Evolutionary conservation across 2,113 vertebrate species (phyloP).

Genomic region (Tragelaphus buxtoni): DNA sequence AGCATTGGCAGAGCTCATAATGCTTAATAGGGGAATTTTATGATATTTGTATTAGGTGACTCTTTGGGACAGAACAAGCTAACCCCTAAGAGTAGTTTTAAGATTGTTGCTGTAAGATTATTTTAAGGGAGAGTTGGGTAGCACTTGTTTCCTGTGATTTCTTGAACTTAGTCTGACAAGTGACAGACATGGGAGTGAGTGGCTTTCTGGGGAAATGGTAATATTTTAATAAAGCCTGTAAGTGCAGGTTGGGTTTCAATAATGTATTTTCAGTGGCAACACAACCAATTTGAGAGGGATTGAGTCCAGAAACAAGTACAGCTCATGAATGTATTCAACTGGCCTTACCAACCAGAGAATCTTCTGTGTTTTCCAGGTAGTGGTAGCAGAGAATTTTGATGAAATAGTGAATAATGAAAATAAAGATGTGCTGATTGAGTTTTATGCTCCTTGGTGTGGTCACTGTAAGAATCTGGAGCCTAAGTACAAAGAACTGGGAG

Average conservation of each 20-base stretch:
- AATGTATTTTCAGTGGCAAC: not conserved
- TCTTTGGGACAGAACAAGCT: not conserved
- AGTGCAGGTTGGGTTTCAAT: slow-evolving; percentile 7
- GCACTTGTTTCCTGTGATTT: not conserved
- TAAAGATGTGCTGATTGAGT: slow-evolving; percentile 98
- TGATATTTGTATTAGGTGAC: slow-evolving; percentile 5
- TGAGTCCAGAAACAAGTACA: not conserved
- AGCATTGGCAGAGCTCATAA: not conserved
- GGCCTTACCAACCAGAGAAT: not conserved
- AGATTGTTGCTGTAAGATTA: not conserved
- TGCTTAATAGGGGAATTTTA: not conserved
- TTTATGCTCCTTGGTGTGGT: slow-evolving; percentile 98
- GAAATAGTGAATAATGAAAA: slow-evolving; percentile 93
- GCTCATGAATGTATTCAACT: not conserved
- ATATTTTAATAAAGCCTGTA: not conserved
- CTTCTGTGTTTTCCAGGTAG: slow-evolving; percentile 80
- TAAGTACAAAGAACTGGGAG: slow-evolving; percentile 95
- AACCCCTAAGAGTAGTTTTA: not conserved
- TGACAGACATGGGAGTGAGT: not conserved
- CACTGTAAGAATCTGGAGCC: slow-evolving; percentile 99
- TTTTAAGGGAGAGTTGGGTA: not conserved
- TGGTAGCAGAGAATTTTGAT: slow-evolving; percentile 98
- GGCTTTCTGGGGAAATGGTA: not conserved
- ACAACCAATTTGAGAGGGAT: not conserved
- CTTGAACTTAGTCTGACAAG: not conserved